Evolutionary conservation across 1,140 invertebrate genomes (phyloP), one percentile per base, ranked within the genome.

Genomic region (Drosophila oshimai): DNA sequence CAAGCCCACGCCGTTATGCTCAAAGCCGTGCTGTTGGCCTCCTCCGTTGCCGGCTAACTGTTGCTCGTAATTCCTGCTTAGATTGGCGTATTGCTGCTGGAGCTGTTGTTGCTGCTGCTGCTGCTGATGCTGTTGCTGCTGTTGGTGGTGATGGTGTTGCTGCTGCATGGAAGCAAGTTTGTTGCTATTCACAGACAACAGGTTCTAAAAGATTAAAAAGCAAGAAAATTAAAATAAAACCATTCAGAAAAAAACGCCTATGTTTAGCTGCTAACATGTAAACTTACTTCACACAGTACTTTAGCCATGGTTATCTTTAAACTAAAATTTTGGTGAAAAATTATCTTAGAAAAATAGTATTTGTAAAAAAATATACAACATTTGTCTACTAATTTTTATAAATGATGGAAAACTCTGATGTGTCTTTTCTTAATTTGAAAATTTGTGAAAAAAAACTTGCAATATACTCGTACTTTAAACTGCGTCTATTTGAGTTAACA

Each of bases 121-220:
- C 1, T 71, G 68, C 0, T 81, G 76, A 12, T 91, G 89, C 50
- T 87, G 89, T 7, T 90, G 87, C n/a, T 89, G 81, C 1, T 91
- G 90, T 2, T 90, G 75, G 13, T 91, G 87, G 24, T 73, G 58
- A 0, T 73, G 69, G 24, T 91, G 89, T 24, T 91, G 90, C 15
- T 81, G 72, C 33, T 91, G 77, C 42, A 87, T 69, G 0, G 57
- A 67, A 22, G 62, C 62, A 6, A 87, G 24, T 45, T 87, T 87
- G 17, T 70, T 81, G 44, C 73, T 81, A 31, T 67, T 81, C 10
- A 90, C 88, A 12, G 89, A 89, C 5, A 90, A 69, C n/a, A 90
- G 50, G 58, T 90, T 90, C 89, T 90, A 31, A 22, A 86, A 79
- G 28, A 29, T n/a, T n/a, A n/a, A n/a, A n/a, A n/a, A n/a, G n/a